A percentile compares a stretch with the other conserved stretches of the same genome.
phyloP scores from a whole-genome alignment of 1,140 invertebrate species.

The Drosophila pachea region DNA sequence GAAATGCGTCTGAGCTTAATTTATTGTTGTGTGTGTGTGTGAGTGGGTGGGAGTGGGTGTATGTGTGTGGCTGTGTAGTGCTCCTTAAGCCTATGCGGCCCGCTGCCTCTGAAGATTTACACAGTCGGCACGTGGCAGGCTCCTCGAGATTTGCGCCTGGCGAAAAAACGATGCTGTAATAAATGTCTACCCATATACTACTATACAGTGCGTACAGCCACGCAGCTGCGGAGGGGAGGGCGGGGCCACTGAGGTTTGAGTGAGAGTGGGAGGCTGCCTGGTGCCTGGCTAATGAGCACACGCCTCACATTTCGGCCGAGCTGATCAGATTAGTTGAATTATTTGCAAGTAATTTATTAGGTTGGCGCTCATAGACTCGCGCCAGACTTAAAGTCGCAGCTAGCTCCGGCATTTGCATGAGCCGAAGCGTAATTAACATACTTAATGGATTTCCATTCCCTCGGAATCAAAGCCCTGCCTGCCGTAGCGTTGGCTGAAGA shows the following conservation, averaged over 20 bases:
- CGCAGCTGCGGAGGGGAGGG: conserved; percentile 9
- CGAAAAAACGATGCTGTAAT: conserved; percentile 68
- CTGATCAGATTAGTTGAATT: conserved; percentile 71
- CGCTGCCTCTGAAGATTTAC: conserved; percentile 56
- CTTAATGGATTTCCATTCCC: conserved; percentile 70
- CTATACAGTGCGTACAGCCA: not conserved
- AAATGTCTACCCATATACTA: conserved; percentile 50
- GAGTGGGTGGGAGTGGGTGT: not conserved
- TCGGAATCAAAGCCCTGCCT: conserved; percentile 19
- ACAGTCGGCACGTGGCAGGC: conserved; percentile 63
- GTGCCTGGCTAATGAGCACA: conserved; percentile 60
- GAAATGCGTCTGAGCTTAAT: conserved; percentile 69
- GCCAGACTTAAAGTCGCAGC: conserved; percentile 27
- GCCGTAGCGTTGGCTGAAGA: not conserved
- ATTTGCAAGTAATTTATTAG: conserved; percentile 77
- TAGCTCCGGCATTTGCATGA: conserved; percentile 25
- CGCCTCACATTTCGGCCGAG: conserved; percentile 59
- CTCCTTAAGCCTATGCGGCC: conserved; percentile 48
- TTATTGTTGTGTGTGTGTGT: conserved; percentile 48
- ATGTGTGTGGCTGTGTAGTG: conserved; percentile 3
- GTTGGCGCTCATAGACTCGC: conserved; percentile 37
- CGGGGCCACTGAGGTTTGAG: not conserved
- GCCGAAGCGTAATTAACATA: conserved; percentile 63
- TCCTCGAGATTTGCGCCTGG: conserved; percentile 60
- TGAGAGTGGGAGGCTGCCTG: not conserved